Percentiles rank a stretch among this genome's conserved stretches.
Conservation (phyloP, 2,113 vertebrate genomes). For the Illadopsis cleaveri region DNA sequence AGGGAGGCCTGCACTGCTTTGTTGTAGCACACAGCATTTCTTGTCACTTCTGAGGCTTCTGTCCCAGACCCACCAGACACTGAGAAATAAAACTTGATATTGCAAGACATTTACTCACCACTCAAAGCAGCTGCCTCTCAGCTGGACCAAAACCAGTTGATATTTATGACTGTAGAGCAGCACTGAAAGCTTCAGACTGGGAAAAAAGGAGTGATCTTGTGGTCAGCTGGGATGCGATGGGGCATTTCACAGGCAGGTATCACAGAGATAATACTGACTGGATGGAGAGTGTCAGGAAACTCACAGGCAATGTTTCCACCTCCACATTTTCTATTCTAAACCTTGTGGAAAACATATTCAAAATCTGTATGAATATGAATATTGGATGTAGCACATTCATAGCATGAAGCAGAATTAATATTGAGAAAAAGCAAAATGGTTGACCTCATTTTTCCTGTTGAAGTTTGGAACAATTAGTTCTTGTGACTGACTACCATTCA, state of each 20-base stretch:
- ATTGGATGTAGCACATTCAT: neutral
- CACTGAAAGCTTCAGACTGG: neutral
- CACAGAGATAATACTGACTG: neutral
- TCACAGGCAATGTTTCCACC: neutral
- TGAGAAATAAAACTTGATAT: neutral
- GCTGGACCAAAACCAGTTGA: neutral
- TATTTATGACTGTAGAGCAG: neutral
- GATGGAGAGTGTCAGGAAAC: neutral
- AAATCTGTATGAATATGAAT: neutral
- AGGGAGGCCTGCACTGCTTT: neutral
- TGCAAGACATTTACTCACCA: neutral
- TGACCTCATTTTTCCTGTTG: neutral
- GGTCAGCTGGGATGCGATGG: fast-evolving
- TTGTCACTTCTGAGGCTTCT: neutral
- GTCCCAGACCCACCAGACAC: neutral
- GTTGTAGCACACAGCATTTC: neutral
- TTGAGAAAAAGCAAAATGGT: neutral
- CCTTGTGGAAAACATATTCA: neutral
- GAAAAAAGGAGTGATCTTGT: neutral
- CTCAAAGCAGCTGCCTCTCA: neutral
- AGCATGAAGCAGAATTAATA: neutral
- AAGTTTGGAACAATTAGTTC: neutral
- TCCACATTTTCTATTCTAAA: neutral
- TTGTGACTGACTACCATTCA: neutral
- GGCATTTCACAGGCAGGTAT: neutral